phyloP scores from a whole-genome alignment of 2,797 vertebrate species.

The Bradypus variegatus region DNA sequence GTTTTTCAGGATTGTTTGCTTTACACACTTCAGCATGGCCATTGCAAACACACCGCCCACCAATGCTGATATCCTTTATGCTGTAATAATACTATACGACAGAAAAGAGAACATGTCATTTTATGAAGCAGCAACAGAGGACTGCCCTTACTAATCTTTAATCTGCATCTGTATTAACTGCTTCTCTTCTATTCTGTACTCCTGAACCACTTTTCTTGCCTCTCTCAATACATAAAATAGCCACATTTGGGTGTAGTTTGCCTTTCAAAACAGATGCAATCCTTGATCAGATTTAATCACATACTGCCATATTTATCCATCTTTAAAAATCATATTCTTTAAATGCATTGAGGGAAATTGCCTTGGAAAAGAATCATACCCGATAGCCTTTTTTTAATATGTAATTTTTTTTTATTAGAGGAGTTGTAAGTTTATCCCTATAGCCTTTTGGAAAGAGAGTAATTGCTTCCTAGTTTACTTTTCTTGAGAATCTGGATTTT shows the following conservation, averaged over 20 bases:
- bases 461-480: not conserved
- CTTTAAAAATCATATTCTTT: not conserved
- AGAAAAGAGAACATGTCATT: not conserved
- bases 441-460: not conserved
- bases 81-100: conserved; percentile 90
- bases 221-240: not conserved
- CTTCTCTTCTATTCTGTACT: not conserved
- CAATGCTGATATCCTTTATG: conserved; percentile 94
- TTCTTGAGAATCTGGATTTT: not conserved
- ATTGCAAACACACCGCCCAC: conserved; percentile 90
- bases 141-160: not conserved
- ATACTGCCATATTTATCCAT: not conserved
- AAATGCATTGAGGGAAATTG: not conserved
- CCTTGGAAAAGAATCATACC: not conserved
- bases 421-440: no score
- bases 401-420: no score
- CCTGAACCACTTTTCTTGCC: not conserved
- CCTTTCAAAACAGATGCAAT: conserved; percentile 16
- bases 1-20: conserved; percentile 68
- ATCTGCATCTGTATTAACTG: not conserved
- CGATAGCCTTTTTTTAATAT: no score
- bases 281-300: not conserved
- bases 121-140: not conserved
- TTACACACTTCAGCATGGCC: conserved; percentile 86
- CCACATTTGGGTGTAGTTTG: not conserved